Base-by-base conservation (phyloP, 1,140 invertebrate genomes). In the Ceratitis capitata region DNA sequence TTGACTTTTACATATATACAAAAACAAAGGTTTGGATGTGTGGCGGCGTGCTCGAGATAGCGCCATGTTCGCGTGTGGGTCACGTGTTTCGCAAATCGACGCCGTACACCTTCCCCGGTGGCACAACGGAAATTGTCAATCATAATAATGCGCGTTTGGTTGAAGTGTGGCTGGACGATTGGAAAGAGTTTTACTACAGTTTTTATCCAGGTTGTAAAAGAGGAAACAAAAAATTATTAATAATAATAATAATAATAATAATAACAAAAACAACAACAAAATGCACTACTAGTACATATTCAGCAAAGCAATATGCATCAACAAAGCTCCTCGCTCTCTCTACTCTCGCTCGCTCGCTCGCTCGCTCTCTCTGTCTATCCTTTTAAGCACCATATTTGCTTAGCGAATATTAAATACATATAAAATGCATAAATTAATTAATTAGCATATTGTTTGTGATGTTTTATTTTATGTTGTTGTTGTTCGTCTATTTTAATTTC, bases 31-130 rank as follows among this genome's bases (percentile, higher is more conserved):
- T 98, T 91, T 99, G 98, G 98, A 98, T 98, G 97, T 99, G 98
- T 94, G 98, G 98, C 89, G 97, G 97, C 88, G 94, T 94, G 85
- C 93, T 98, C 93, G 97, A 98, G 94, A 98, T 98, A 88, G 94
- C 95, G 87, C 97, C 97, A 88, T 98, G 97, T 92, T 97, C 97
- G 87, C 96, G 97, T 93, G 97, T 98, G 88, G 97, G 97, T 88
- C 98, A 99, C 94, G 98, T 99, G 88, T 99, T 99, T 94, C 95
- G 98, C 91, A 99, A 99, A 94, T 98, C 98, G 88, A 99, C 98
- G 88, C 99, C 99, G 58, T 99, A 99, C 93, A 98, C 98, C 88
- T 99, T 99, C 94, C 99, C 99, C 85, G 98, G 98, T 89, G 99
- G 99, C 88, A 99, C 98, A 88, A 97, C 97, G 92, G 96, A 97